These are phyloP conservation scores for Gonatopus flavifemur DNA, from an alignment of 1,140 invertebrate species.

Conservation along the genomic window DNA sequence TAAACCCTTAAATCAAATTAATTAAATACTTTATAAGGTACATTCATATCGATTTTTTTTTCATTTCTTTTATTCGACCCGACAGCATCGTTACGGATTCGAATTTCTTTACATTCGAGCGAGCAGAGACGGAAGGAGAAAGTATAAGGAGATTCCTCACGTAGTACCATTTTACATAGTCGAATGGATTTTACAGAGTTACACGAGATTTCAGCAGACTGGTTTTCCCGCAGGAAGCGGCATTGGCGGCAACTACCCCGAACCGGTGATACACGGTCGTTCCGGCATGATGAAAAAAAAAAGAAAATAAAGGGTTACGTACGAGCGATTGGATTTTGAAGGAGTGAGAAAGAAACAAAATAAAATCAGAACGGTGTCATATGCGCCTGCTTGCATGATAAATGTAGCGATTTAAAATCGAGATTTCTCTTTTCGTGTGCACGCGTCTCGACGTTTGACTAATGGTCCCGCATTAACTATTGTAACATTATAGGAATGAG, in stretches of 20 bases:
- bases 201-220: too few relatives aligned
- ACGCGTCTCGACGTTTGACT: conserved; percentile 55
- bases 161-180: too few relatives aligned
- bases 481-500: conserved; percentile 57
- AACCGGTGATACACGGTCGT: conserved; percentile 15
- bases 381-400: conserved; percentile 60
- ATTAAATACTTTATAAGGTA: too few relatives aligned
- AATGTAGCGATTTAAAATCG: conserved; percentile 61
- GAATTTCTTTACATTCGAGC: too few relatives aligned
- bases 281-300: conserved; percentile 4
- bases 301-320: conserved; percentile 4
- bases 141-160: too few relatives aligned
- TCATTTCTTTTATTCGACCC: too few relatives aligned
- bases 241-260: conserved; percentile 3
- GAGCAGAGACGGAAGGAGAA: too few relatives aligned
- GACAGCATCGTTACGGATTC: too few relatives aligned
- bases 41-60: too few relatives aligned
- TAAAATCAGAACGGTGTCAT: conserved; percentile 59
- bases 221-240: conserved; percentile 14
- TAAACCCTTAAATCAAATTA: too few relatives aligned
- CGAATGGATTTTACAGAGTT: too few relatives aligned
- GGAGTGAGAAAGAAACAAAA: conserved; percentile 49
- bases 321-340: too few relatives aligned
- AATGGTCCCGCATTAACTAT: conserved; percentile 59
- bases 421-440: conserved; percentile 59